A percentile compares a stretch with the other conserved stretches of the same genome.
Conservation (phyloP, 2,113 vertebrate species). For the Ochotona curzoniae region DNA sequence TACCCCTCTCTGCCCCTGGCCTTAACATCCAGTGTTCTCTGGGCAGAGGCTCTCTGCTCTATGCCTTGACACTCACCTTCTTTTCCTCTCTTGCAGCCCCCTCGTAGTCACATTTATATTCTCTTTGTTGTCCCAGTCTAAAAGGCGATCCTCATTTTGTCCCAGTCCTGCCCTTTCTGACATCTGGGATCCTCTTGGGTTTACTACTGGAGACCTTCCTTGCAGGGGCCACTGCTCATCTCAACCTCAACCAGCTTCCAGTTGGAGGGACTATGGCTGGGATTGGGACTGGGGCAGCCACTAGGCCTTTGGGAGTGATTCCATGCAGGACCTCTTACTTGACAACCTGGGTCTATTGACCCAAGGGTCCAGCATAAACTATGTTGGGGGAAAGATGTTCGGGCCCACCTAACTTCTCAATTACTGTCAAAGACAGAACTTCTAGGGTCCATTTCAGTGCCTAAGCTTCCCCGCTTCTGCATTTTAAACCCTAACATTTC, state of each 20-base stretch:
- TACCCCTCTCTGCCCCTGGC: too few relatives aligned
- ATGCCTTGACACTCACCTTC: neutral
- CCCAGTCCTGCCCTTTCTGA: neutral
- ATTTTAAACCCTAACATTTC: slow-evolving; percentile 49
- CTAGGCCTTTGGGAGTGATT: neutral
- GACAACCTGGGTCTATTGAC: slow-evolving; percentile 43
- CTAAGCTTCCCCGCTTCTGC: slow-evolving; percentile 5
- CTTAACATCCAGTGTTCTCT: neutral
- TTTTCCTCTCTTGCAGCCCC: neutral
- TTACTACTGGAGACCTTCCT: neutral
- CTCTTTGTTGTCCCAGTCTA: neutral
- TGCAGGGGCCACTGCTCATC: neutral
- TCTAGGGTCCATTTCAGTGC: neutral
- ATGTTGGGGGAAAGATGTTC: slow-evolving; percentile 20
- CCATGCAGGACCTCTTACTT: neutral
- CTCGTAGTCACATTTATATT: neutral
- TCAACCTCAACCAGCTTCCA: neutral
- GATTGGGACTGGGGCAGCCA: rapidly evolving
- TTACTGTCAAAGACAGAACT: neutral
- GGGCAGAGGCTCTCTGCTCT: neutral
- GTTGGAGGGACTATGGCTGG: neutral
- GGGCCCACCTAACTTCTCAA: slow-evolving; percentile 19
- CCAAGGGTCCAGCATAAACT: slow-evolving; percentile 43
- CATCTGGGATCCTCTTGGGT: neutral
- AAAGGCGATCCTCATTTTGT: neutral